Evolutionary conservation across 1,140 invertebrate genomes (phyloP), one percentile per base, ranked within the genome.

Genomic region (Drosophila lowei): DNA sequence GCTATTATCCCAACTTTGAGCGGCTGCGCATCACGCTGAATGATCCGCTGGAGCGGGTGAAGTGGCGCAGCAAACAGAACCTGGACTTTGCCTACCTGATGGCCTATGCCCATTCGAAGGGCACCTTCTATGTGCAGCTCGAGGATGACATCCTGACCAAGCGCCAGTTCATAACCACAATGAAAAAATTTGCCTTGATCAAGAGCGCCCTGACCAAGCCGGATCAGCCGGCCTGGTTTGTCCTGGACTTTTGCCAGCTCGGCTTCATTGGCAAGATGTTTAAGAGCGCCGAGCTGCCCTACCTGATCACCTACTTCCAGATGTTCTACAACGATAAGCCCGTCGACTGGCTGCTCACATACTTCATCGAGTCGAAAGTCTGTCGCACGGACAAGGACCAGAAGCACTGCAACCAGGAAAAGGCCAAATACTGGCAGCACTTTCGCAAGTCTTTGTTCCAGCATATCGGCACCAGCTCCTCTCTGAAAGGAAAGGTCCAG

Each of bases 61-160:
- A 95, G 73, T 99, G 98, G 98, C 93, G 98, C 49, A 98, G 97
- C 1, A 99, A 99, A 90, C 98, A 99, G 92, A 99, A 99, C 92
- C 98, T 92, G 46, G 98, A 99, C 91, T 98, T 97, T 92, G 96
- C 97, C 6, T 99, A 97, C 91, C 92, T 99, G 0, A 99, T 99
- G 98, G 96, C 98, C 70, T 99, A 99, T 91, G 96, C 96, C 8
- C 96, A 97, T 79, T 94, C 94, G 0, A 95, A 95, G 88, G 95
- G 95, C 56, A 95, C 94, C 0, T 97, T 96, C 90, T 96, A 96
- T 76, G 93, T 97, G 15, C 97, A 99, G 93, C 92, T 99, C 7
- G 98, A 99, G 93, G 98, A 99, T 92, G 98, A 99, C 91, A 97
- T 99, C 65, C 92, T 99, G 23, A 95, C 97, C 1, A 98, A 98